Percentiles rank a stretch among this genome's conserved stretches.
Conservation (phyloP, 2,888 invertebrate genomes). For the Hydrotaea diabolus region DNA sequence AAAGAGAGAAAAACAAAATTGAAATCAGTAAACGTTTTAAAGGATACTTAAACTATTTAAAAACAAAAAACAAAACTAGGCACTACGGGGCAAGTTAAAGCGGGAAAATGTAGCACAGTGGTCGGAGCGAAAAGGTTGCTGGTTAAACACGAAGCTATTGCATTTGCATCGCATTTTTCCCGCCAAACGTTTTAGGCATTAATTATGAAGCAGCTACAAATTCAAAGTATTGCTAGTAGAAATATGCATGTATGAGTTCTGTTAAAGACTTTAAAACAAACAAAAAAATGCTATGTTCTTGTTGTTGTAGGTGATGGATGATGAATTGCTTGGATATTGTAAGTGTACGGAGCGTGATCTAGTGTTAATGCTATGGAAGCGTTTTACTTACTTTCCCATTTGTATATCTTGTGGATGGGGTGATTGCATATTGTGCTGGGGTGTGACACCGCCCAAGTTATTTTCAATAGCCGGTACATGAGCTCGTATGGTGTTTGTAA, state of each 20-base stretch:
- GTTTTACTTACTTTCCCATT: constrained; percentile 86
- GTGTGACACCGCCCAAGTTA: constrained; percentile 83
- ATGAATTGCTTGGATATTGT: not conserved
- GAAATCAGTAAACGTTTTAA: constrained; percentile 17
- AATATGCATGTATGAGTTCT: constrained; percentile 19
- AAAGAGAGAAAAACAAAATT: constrained; percentile 31
- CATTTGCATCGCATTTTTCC: not conserved
- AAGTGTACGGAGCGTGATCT: not conserved
- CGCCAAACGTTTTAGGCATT: not conserved
- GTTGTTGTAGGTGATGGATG: not conserved
- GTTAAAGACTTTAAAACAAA: constrained; percentile 25
- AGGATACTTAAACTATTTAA: not conserved
- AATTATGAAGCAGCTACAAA: constrained; percentile 43
- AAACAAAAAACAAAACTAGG: not conserved
- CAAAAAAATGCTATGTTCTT: not conserved
- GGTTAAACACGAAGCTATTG: too few species aligned
- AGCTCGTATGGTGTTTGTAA: constrained; percentile 91
- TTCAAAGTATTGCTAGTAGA: constrained; percentile 75
- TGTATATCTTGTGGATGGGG: constrained; percentile 84
- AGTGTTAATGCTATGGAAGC: not conserved
- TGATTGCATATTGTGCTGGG: constrained; percentile 86
- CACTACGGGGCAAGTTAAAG: not conserved
- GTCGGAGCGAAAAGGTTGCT: not conserved
- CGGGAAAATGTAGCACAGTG: not conserved
- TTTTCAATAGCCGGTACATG: constrained; percentile 87